Evolutionary conservation across 2,113 vertebrate species (phyloP), one percentile per base, ranked within the genome.

Genomic region (Chauna torquata): DNA sequence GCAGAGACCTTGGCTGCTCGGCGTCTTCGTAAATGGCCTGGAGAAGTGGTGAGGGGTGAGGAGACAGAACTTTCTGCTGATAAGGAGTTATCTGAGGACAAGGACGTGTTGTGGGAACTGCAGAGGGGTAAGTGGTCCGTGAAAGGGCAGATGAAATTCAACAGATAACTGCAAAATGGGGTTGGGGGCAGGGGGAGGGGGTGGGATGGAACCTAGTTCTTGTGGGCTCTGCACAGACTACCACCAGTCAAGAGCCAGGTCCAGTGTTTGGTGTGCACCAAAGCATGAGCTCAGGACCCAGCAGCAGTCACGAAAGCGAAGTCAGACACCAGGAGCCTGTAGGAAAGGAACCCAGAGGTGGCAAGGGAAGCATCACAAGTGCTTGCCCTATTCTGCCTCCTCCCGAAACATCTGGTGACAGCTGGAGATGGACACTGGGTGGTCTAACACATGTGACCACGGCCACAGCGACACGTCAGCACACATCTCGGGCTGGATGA

Each of bases 381-480:
- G 10, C 17, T n/a, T n/a, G 45, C 50, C 40, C 47, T 75, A 30
- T n/a, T 30, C 27, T 93, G 7, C 36, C 20, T 74, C 71, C 16
- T 83, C 16, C 36, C 18, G 12, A n/a, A 92, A 47, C 27, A 50
- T 34, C 36, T 70, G 71, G 34, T 8, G 49, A 66, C 50, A 69
- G 71, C n/a, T 86, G 64, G 62, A 92, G n/a, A 55, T 0, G 1
- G 32, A 23, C 1, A 1, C 19, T 47, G 49, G 34, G 23, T 6
- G 4, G 45, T 34, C 47, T 38, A 79, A 54, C 13, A 15, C 28
- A 55, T 5, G 5, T 2, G 16, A 25, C 2, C 18, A 16, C 9
- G 7, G 32, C n/a, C 57, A 28, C 0, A 0, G 57, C 24, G 12
- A n/a, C 74, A 54, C 38, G 45, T 66, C 25, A 0, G 50, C 11